Evolutionary conservation across 2,888 invertebrate species (phyloP).

Genomic region (Drosophila prolongata): DNA sequence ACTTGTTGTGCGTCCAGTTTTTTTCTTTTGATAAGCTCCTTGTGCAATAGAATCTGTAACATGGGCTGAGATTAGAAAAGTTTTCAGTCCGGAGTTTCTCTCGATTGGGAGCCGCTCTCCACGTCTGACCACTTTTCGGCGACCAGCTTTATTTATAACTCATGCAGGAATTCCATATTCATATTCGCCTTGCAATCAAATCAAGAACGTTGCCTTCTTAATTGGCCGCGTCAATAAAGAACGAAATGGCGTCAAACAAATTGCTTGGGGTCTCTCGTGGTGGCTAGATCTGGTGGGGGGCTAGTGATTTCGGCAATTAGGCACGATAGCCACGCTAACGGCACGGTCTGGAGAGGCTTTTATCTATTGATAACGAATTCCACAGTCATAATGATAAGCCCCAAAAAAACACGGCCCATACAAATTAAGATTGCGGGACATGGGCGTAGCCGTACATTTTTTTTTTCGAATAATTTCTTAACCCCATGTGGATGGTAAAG

Average conservation of each 20-base stretch:
- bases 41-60: slow-evolving; percentile 29
- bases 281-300: slow-evolving; percentile 22
- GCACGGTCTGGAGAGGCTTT: slow-evolving; percentile 19
- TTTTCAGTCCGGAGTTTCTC: not conserved
- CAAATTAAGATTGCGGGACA: slow-evolving; percentile 20
- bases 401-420: slow-evolving; percentile 7
- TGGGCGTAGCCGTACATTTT: slow-evolving; percentile 6
- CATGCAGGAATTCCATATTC: slow-evolving; percentile 25
- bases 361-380: slow-evolving; percentile 43
- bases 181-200: slow-evolving; percentile 34
- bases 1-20: slow-evolving; percentile 17
- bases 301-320: slow-evolving; percentile 39
- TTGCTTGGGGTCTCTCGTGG: slow-evolving; percentile 39
- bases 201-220: slow-evolving; percentile 53
- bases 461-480: not conserved
- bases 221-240: slow-evolving; percentile 53
- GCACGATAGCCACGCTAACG: slow-evolving; percentile 12
- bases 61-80: slow-evolving; percentile 19
- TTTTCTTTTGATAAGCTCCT: slow-evolving; percentile 33
- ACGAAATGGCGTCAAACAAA: slow-evolving; percentile 50
- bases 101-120: slow-evolving; percentile 1
- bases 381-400: slow-evolving; percentile 33
- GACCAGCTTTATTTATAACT: slow-evolving; percentile 17
- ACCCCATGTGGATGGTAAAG: too few species aligned
- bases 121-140: slow-evolving; percentile 18